Evolutionary conservation across 1,140 invertebrate species (phyloP).

Genomic region (Orchestia grillus): DNA sequence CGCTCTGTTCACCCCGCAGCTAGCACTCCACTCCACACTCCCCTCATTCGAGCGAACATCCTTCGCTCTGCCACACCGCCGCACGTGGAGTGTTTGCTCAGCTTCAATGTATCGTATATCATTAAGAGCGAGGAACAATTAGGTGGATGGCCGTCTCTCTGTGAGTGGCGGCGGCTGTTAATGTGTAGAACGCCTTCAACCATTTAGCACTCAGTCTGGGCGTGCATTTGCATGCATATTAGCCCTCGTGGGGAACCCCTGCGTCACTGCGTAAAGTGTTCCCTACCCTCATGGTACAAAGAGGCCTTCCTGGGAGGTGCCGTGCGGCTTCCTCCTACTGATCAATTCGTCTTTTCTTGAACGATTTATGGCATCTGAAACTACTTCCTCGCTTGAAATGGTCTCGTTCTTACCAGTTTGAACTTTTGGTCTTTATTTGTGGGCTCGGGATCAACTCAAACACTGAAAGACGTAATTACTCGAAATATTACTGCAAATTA

Average conservation of each 20-base stretch:
- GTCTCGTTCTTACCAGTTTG: not conserved
- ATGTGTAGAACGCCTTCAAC: constrained; percentile 25
- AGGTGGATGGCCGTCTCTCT: constrained; percentile 32
- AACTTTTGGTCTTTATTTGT: not conserved
- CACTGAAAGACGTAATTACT: not conserved
- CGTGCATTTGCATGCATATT: constrained; percentile 51
- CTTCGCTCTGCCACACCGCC: not conserved
- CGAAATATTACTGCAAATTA: not conserved
- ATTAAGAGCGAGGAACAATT: constrained; percentile 14
- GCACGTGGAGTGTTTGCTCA: not conserved
- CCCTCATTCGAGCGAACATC: not conserved
- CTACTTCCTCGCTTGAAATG: not conserved
- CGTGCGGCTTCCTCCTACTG: not conserved
- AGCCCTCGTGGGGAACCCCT: not conserved
- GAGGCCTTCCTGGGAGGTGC: not conserved
- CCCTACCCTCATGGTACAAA: too few species aligned
- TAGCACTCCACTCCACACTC: not conserved
- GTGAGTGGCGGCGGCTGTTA: not conserved
- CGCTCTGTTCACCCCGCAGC: not conserved
- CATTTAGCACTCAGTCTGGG: constrained; percentile 52
- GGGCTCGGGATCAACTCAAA: too few species aligned
- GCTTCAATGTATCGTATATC: constrained; percentile 38
- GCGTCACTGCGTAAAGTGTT: not conserved
- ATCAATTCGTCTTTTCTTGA: not conserved
- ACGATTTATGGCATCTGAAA: too few species aligned